These are phyloP conservation scores for Zaprionus inermis DNA, from an alignment of 1,140 invertebrate genomes.

Conservation along the genomic window DNA sequence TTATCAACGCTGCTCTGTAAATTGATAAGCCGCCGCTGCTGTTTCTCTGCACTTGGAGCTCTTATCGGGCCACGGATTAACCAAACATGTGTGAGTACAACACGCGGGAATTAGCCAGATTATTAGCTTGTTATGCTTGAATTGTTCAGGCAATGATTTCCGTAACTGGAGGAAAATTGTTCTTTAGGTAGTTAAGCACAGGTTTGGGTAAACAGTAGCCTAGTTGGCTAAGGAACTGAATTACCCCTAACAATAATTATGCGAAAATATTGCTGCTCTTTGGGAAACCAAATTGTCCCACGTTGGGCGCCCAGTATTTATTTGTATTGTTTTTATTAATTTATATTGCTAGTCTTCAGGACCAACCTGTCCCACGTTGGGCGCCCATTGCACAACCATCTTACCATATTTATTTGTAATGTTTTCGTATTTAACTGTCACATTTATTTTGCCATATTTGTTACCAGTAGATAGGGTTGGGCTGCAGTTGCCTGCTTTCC, in stretches of 20 bases:
- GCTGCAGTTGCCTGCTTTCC: not conserved
- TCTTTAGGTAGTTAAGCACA: not conserved
- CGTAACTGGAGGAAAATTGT: not conserved
- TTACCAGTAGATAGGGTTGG: not conserved
- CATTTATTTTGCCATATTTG: conserved; percentile 7
- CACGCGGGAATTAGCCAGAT: not conserved
- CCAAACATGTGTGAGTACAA: not conserved
- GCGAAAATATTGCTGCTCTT: no score
- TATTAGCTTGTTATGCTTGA: not conserved
- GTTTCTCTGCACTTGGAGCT: not conserved
- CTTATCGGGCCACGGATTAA: not conserved
- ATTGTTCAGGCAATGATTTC: not conserved
- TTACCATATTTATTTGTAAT: not conserved
- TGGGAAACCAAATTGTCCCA: no score
- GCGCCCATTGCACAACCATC: not conserved
- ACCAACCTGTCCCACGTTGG: not conserved
- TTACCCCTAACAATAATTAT: no score
- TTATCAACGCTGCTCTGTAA: not conserved
- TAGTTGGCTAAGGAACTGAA: not conserved
- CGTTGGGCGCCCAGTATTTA: not conserved
- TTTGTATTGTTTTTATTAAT: no score
- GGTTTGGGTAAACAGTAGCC: not conserved
- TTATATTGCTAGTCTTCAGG: no score
- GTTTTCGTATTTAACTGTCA: not conserved
- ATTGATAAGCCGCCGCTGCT: conserved; percentile 12